Conservation (phyloP, 2,797 vertebrate species). For the Pangasius djambal region DNA sequence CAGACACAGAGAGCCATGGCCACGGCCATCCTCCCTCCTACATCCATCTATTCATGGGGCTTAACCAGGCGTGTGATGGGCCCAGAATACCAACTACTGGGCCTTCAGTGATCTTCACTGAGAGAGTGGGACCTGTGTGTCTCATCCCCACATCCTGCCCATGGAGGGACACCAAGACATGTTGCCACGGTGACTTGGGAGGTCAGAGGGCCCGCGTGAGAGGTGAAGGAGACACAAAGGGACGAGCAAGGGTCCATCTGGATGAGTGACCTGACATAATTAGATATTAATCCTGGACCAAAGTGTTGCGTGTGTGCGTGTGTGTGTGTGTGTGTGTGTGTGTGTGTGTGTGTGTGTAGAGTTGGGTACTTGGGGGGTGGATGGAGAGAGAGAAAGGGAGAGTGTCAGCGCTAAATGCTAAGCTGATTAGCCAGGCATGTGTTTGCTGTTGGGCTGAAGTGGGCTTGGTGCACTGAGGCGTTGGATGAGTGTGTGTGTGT, state of each 20-base stretch:
- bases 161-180: conserved; percentile 79
- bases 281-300: conserved; percentile 95
- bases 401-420: conserved; percentile 82
- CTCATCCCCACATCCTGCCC: conserved; percentile 63
- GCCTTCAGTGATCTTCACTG: conserved; percentile 67
- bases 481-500: conserved; percentile 50
- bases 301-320: conserved; percentile 71
- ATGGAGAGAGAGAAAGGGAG: conserved; percentile 53
- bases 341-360: conserved; percentile 72
- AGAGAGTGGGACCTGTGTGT: conserved; percentile 50
- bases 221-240: conserved; percentile 86
- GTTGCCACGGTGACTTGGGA: conserved; percentile 93
- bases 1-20: conserved; percentile 73
- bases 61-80: conserved; percentile 95
- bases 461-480: conserved; percentile 70
- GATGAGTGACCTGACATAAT: conserved; percentile 99
- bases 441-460: conserved; percentile 83
- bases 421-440: conserved; percentile 92
- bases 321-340: conserved; percentile 68
- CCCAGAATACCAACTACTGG: conserved; percentile 90
- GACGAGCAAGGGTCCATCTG: conserved; percentile 97
- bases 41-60: conserved; percentile 93
- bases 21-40: conserved; percentile 86
- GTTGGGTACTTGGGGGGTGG: conserved; percentile 63
- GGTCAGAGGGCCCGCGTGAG: conserved; percentile 94